A percentile compares a stretch with the other conserved stretches of the same genome.
These are phyloP conservation scores for Neocrepidodera transversa DNA, from an alignment of 2,888 invertebrate species.

Conservation along the genomic window DNA sequence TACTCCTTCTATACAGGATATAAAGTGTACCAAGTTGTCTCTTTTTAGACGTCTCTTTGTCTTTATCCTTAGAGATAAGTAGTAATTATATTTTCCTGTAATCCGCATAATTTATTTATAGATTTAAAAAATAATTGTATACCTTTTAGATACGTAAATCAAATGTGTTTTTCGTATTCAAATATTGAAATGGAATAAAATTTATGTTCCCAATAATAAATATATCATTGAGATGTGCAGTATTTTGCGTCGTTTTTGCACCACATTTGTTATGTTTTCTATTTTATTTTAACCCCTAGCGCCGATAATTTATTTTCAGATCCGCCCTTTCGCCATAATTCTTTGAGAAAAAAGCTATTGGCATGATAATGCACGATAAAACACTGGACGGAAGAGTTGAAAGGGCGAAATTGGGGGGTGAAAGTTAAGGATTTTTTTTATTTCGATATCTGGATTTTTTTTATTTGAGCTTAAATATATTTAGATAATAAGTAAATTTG, in stretches of 20 bases:
- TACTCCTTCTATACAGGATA: slow-evolving; percentile 47
- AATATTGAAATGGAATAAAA: slow-evolving; percentile 9
- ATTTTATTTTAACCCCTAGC: slow-evolving; percentile 54
- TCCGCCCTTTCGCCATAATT: slow-evolving; percentile 56
- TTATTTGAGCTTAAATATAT: too few relatives aligned
- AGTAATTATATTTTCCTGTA: too few relatives aligned
- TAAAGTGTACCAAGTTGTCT: too few relatives aligned
- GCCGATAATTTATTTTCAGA: slow-evolving; percentile 52
- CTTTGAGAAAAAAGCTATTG: slow-evolving; percentile 52
- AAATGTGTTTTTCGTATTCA: slow-evolving; percentile 1
- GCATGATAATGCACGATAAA: slow-evolving; percentile 57
- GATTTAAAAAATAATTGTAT: too few relatives aligned
- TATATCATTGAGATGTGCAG: slow-evolving; percentile 56
- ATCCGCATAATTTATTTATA: too few relatives aligned
- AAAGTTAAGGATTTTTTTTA: too few relatives aligned
- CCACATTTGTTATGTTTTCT: slow-evolving; percentile 56
- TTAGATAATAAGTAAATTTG: too few relatives aligned
- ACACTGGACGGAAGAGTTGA: slow-evolving; percentile 37
- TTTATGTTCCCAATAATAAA: slow-evolving; percentile 54
- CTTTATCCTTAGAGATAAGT: too few relatives aligned
- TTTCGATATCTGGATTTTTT: too few relatives aligned
- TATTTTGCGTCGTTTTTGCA: slow-evolving; percentile 57
- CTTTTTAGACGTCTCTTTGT: too few relatives aligned
- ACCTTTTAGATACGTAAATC: too few relatives aligned
- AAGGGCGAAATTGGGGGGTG: slow-evolving; percentile 37